Conservation (phyloP, 2,888 invertebrate genomes). For the Andrena marginata region DNA sequence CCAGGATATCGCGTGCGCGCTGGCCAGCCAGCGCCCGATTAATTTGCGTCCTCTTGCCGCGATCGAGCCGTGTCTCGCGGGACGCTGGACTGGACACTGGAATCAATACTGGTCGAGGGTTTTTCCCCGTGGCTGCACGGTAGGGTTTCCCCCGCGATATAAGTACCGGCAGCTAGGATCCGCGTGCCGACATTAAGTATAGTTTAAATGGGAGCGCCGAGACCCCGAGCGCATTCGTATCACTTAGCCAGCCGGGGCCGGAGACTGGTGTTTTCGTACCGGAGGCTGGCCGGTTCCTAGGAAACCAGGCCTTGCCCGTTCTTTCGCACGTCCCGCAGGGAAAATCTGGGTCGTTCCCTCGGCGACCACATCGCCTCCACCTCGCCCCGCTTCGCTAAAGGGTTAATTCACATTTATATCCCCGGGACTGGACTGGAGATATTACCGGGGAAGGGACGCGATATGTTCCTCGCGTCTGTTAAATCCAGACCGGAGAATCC, state of each 20-base stretch:
- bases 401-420: conserved; percentile 72
- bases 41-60: conserved; percentile 21
- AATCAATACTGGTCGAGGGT: conserved; percentile 12
- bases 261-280: conserved; percentile 9
- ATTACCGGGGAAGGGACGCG: conserved; percentile 54
- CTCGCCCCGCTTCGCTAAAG: conserved; percentile 46
- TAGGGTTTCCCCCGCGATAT: conserved; percentile 8
- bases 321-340: conserved; percentile 26
- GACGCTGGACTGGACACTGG: neutral
- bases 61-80: conserved; percentile 3
- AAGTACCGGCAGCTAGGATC: conserved; percentile 7
- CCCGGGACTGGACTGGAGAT: conserved; percentile 21
- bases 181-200: conserved; percentile 78
- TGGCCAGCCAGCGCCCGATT: conserved; percentile 9
- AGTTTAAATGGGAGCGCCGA: conserved; percentile 74
- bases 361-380: neutral
- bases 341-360: conserved; percentile 16
- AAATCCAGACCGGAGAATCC: conserved; percentile 43
- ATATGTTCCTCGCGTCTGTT: conserved; percentile 52
- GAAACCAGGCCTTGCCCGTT: conserved; percentile 15
- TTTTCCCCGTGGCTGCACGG: neutral
- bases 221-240: conserved; percentile 80
- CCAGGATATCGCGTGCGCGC: conserved; percentile 11
- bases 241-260: conserved; percentile 72
- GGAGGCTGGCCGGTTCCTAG: neutral